Base-by-base conservation (phyloP, 30 jellyfish, hydroid and myxozoan species). In the Turritopsis rubra region DNA sequence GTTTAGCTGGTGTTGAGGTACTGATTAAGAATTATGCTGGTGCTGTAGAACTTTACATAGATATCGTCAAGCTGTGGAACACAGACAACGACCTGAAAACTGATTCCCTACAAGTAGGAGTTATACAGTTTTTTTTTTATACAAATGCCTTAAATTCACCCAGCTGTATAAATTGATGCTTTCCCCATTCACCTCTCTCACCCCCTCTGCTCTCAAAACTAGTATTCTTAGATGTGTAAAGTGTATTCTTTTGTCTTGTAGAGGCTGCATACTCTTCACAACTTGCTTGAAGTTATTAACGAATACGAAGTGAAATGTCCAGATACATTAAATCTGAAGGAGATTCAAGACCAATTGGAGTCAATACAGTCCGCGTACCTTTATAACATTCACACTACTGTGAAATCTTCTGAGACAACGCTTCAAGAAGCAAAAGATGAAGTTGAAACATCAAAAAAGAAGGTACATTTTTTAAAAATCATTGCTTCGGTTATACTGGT, bases 11-110 rank as follows among this genome's bases (percentile, higher is more conserved):
- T 21, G 73, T 82, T 82, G 88, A 73, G 54, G 23, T 83, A 52
- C 53, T 72, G 28, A n/a, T 28, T 81, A 52, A 22, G 68, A 74
- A 83, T 21, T 25, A 54, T 74, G 54, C 28, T 21, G 88, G 84
- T 68, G 96, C 97, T 16, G 90, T 80, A 20, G 72, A 73, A 29
- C 52, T 53, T 18, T 91, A 91, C 88, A 75, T 86, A 73, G 88
- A 87, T 8, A 96, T 94, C 25, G 83, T 86, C 8, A 86, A 77
- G 71, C 87, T 96, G 23, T 91, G 96, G 91, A 81, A 86, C 52
- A 79, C 85, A 13, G 90, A 84, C 27, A 68, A 82, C 19, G 97
- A 91, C 41, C 29, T 91, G 53, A 79, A 84, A 60, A 91, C 97
- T 23, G 97, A 91, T 54, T 80, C 85, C 0, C 73, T 91, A 18